phyloP scores from a whole-genome alignment of 2,888 invertebrate genomes.

The Diogma glabrata region DNA sequence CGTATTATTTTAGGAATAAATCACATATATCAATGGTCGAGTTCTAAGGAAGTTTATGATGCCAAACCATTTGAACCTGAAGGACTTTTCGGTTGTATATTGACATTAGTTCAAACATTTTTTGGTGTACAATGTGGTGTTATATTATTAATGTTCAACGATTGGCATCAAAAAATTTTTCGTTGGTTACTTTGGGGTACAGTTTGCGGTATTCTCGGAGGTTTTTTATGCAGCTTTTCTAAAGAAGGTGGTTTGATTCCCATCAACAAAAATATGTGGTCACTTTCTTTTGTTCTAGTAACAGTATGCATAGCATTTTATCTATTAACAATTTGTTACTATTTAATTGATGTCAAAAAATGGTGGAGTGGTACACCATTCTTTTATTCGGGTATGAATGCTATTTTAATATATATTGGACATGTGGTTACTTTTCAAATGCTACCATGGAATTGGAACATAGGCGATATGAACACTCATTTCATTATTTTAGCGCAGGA shows the following conservation, averaged over 20 bases:
- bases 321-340: constrained; percentile 61
- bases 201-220: constrained; percentile 54
- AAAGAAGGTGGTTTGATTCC: constrained; percentile 72
- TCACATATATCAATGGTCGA: constrained; percentile 67
- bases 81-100: constrained; percentile 70
- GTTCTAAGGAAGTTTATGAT: constrained; percentile 50
- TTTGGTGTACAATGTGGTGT: constrained; percentile 74
- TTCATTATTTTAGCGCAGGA: constrained; percentile 57
- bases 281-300: constrained; percentile 75
- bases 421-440: constrained; percentile 63
- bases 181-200: constrained; percentile 70
- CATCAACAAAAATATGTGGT: constrained; percentile 93
- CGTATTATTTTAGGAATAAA: constrained; percentile 54
- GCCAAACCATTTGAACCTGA: constrained; percentile 80
- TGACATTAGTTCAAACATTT: constrained; percentile 66
- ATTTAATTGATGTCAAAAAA: constrained; percentile 60
- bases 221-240: constrained; percentile 58
- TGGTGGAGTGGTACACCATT: constrained; percentile 85
- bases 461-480: constrained; percentile 60
- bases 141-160: constrained; percentile 49
- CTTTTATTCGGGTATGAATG: constrained; percentile 83
- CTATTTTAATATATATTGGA: constrained; percentile 78
- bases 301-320: constrained; percentile 68
- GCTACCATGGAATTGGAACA: constrained; percentile 74
- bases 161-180: constrained; percentile 47